These are phyloP conservation scores for Mesoligia furuncula DNA, from an alignment of 2,888 invertebrate genomes.

Conservation along the genomic window DNA sequence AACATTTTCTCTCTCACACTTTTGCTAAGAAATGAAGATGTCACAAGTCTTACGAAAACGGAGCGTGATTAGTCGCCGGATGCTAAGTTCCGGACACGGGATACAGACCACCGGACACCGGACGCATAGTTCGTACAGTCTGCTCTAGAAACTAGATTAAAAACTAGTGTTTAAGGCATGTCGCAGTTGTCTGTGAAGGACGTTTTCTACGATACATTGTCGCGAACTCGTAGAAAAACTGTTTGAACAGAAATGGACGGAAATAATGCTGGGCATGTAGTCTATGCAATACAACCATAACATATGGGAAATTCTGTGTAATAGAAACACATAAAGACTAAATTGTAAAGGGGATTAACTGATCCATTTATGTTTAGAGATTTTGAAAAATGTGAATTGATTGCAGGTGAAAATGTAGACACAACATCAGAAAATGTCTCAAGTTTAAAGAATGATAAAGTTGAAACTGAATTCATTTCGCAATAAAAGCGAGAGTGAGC, in stretches of 20 bases:
- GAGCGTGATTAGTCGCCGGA: slow-evolving; percentile 37
- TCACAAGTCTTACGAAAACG: slow-evolving; percentile 32
- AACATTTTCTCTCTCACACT: slow-evolving; percentile 32
- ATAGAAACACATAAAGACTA: background rate
- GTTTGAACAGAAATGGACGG: slow-evolving; percentile 41
- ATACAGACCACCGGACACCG: slow-evolving; percentile 61
- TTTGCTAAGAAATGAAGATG: slow-evolving; percentile 40
- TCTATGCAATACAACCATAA: background rate
- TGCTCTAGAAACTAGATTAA: slow-evolving; percentile 66
- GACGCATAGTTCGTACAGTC: slow-evolving; percentile 49
- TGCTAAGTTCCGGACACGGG: slow-evolving; percentile 45
- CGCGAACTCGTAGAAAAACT: slow-evolving; percentile 29
- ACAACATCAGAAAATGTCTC: background rate
- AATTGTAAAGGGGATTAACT: background rate
- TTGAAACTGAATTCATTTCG: slow-evolving; percentile 3
- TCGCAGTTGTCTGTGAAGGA: slow-evolving; percentile 48
- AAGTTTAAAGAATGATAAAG: background rate
- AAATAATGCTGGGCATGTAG: slow-evolving; percentile 24
- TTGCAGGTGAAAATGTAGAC: background rate
- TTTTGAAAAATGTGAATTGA: background rate
- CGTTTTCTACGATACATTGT: slow-evolving; percentile 61
- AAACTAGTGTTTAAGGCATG: slow-evolving; percentile 46
- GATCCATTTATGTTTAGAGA: background rate
- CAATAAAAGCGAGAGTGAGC: slow-evolving; percentile 44
- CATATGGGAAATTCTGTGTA: slow-evolving; percentile 14